These are phyloP conservation scores for Pomacea maculata DNA, from an alignment of 1,140 invertebrate genomes.

Conservation along the genomic window DNA sequence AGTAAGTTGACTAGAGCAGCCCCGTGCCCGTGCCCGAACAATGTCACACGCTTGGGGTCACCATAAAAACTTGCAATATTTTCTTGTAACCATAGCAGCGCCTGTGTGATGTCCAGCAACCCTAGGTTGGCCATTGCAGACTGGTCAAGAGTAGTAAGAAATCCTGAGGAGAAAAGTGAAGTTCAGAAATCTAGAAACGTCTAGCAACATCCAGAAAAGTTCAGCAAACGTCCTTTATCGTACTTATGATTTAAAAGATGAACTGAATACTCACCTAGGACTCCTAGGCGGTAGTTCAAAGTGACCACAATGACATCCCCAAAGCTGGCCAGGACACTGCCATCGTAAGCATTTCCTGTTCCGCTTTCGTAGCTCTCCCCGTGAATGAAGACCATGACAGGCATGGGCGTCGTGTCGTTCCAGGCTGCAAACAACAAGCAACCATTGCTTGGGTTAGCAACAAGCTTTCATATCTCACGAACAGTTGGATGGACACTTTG, in stretches of 20 bases:
- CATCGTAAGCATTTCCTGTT: slow-evolving; percentile 95
- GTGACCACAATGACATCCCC: slow-evolving; percentile 94
- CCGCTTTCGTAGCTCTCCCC: slow-evolving; percentile 97
- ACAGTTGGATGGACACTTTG: too few relatives aligned
- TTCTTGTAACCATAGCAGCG: slow-evolving; percentile 76
- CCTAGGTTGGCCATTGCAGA: slow-evolving; percentile 90
- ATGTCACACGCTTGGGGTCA: slow-evolving; percentile 90
- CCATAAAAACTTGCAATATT: slow-evolving; percentile 93
- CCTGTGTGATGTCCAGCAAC: slow-evolving; percentile 92
- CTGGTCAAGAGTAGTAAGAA: slow-evolving; percentile 73
- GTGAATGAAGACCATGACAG: slow-evolving; percentile 94
- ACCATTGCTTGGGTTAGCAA: neutral
- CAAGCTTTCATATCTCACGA: too few relatives aligned
- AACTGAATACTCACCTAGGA: slow-evolving; percentile 79
- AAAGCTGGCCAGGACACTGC: slow-evolving; percentile 89
- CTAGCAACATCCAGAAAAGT: neutral
- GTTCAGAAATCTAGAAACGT: neutral
- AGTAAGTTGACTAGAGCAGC: slow-evolving; percentile 87
- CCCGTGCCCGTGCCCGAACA: slow-evolving; percentile 94
- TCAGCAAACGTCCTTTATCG: too few relatives aligned
- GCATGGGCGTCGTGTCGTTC: slow-evolving; percentile 64
- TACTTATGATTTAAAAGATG: too few relatives aligned
- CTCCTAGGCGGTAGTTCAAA: slow-evolving; percentile 95
- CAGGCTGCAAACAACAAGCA: slow-evolving; percentile 40
- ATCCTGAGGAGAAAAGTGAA: slow-evolving; percentile 43